A percentile compares a stretch with the other conserved stretches of the same genome.
Conservation (phyloP, 2,113 vertebrate species). For the Patagioenas fasciata region DNA sequence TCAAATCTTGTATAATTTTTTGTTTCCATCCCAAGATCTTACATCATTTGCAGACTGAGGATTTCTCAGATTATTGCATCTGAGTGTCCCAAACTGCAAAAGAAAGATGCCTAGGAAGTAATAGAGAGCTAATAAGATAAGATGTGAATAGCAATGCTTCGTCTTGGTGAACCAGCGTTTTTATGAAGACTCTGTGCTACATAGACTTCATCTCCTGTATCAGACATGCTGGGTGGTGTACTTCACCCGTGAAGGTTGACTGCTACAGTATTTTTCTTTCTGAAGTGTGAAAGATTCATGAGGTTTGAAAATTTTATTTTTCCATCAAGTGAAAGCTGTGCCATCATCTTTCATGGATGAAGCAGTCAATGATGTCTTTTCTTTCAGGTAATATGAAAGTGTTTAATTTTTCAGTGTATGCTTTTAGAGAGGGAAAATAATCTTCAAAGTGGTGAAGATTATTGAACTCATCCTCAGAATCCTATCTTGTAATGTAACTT, state of each 20-base stretch:
- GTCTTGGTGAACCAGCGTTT: not conserved
- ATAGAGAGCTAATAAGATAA: not conserved
- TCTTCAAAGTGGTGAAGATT: not conserved
- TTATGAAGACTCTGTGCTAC: not conserved
- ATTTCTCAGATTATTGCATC: not conserved
- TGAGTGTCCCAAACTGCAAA: not conserved
- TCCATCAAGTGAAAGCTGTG: not conserved
- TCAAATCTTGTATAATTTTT: not conserved
- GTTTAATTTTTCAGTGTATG: constrained; percentile 10
- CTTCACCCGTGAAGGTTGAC: not conserved
- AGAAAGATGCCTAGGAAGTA: not conserved
- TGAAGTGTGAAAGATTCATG: not conserved
- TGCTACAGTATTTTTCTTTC: not conserved
- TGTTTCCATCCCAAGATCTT: not conserved
- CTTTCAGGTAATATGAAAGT: not conserved
- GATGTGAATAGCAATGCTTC: not conserved
- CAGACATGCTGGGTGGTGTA: not conserved
- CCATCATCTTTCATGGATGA: not conserved
- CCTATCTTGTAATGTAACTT: not conserved
- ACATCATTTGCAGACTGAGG: not conserved
- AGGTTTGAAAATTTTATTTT: constrained; percentile 7
- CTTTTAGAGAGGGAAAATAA: constrained; percentile 5
- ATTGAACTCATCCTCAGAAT: not conserved
- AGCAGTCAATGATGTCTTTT: not conserved
- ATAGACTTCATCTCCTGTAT: not conserved